Evolutionary conservation across 2,888 invertebrate species (phyloP).

Genomic region (Cartodere bifasciata): DNA sequence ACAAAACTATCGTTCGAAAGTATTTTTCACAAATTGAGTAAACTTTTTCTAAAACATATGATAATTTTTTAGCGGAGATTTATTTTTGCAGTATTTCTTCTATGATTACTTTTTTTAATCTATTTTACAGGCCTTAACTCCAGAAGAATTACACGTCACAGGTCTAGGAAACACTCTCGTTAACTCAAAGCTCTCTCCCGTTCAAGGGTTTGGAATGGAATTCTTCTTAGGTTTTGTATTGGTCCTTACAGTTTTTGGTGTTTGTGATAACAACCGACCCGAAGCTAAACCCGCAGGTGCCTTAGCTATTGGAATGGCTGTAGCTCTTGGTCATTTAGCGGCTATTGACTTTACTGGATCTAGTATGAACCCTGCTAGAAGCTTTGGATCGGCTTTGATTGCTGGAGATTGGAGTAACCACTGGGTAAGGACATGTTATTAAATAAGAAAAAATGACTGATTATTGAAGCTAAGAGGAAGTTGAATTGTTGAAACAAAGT

Average conservation of each 20-base stretch:
- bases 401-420: slow-evolving; percentile 62
- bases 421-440: slow-evolving; percentile 76
- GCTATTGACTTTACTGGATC: slow-evolving; percentile 77
- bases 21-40: no score
- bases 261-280: slow-evolving; percentile 65
- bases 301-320: slow-evolving; percentile 77
- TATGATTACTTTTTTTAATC: not conserved
- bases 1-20: no score
- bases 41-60: no score
- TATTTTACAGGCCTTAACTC: slow-evolving; percentile 50
- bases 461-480: no score
- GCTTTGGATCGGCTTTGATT: slow-evolving; percentile 76
- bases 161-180: slow-evolving; percentile 59
- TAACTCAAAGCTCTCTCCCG: slow-evolving; percentile 43
- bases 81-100: not conserved
- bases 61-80: no score
- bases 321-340: slow-evolving; percentile 72
- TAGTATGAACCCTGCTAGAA: slow-evolving; percentile 87
- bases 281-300: slow-evolving; percentile 75
- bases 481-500: no score
- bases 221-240: slow-evolving; percentile 84
- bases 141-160: slow-evolving; percentile 45
- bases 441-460: no score
- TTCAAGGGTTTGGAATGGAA: slow-evolving; percentile 82
- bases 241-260: slow-evolving; percentile 80